These are phyloP conservation scores for Rhabdornis inornatus DNA, from an alignment of 2,113 vertebrate species.

Conservation along the genomic window DNA sequence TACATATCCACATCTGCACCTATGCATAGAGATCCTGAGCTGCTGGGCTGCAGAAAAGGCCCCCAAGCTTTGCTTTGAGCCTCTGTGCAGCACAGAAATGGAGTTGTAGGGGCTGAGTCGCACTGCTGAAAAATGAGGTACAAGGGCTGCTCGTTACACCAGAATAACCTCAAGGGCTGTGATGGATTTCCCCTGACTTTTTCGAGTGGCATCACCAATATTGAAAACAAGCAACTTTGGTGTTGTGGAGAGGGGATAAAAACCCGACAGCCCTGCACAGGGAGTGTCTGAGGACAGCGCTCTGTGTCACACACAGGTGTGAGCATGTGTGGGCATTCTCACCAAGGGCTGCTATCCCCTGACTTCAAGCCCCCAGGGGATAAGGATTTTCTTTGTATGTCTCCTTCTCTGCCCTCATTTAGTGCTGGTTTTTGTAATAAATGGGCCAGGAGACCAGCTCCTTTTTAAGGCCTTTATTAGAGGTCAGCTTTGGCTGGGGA, in stretches of 20 bases:
- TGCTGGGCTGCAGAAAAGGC: neutral
- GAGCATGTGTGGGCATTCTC: neutral
- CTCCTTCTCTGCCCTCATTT: neutral
- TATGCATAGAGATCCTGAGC: neutral
- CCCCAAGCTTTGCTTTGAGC: neutral
- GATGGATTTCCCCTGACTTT: slow-evolving; percentile 29
- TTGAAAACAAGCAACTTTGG: neutral
- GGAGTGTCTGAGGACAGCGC: neutral
- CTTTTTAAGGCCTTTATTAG: too few relatives aligned
- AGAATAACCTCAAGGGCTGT: neutral
- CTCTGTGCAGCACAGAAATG: neutral
- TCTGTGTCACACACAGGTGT: neutral
- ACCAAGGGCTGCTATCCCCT: neutral
- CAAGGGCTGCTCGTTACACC: neutral
- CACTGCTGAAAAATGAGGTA: slow-evolving; percentile 33
- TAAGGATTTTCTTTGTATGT: neutral
- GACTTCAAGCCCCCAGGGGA: fast-evolving
- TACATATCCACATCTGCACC: neutral
- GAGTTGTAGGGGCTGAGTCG: neutral
- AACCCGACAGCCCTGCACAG: fast-evolving
- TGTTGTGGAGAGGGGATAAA: neutral
- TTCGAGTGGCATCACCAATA: neutral
- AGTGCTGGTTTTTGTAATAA: too few relatives aligned
- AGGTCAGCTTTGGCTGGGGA: too few relatives aligned
- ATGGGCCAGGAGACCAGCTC: too few relatives aligned